Percentiles rank a stretch among this genome's conserved stretches.
phyloP scores from a whole-genome alignment of 2,888 invertebrate genomes.

The Spicauda simplicius region DNA sequence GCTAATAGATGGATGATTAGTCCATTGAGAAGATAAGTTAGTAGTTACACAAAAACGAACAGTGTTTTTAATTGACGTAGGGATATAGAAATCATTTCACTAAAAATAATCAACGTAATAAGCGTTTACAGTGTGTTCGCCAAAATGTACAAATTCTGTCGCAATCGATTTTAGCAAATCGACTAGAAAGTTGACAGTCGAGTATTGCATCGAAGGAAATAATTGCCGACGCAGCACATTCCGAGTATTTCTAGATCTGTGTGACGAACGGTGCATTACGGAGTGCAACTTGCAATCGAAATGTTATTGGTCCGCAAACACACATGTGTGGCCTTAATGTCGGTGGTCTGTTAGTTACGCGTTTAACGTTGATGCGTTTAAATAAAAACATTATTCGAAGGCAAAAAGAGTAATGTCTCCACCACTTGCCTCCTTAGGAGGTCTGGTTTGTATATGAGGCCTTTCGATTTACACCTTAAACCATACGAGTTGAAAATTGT shows the following conservation, averaged over 20 bases:
- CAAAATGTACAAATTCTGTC: neutral
- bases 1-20: too few relatives aligned
- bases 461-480: too few relatives aligned
- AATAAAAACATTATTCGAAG: neutral
- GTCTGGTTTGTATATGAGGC: too few relatives aligned
- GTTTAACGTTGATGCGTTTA: neutral
- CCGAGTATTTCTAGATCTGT: constrained; percentile 28
- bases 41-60: too few relatives aligned
- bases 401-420: neutral
- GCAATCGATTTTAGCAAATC: neutral
- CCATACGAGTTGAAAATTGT: too few relatives aligned
- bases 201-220: constrained; percentile 12
- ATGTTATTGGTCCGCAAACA: constrained; percentile 23
- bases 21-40: too few relatives aligned
- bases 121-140: neutral
- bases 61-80: neutral
- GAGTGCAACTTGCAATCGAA: neutral
- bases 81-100: neutral
- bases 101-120: neutral
- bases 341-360: neutral
- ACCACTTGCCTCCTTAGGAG: too few relatives aligned
- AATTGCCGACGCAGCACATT: constrained; percentile 21
- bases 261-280: constrained; percentile 28
- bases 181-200: neutral
- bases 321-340: constrained; percentile 25